Base-by-base conservation (phyloP, 2,888 invertebrate genomes). In the Sphaerophoria rueppellii region DNA sequence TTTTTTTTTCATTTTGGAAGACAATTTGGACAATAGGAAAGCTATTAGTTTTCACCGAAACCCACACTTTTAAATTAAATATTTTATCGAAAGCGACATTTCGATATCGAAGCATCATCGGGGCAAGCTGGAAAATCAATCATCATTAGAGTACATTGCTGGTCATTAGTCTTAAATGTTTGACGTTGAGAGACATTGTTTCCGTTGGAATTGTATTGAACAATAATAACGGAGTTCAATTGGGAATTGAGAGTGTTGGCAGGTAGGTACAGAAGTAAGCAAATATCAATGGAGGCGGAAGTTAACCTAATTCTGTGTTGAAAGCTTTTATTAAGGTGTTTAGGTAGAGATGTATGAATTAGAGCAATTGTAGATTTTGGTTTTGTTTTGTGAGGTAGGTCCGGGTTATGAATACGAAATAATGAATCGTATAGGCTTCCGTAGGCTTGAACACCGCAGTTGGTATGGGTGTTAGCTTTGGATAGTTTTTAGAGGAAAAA, bases 151-250 rank as follows among this genome's bases (percentile, higher is more conserved):
- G 37, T 9, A 37, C 24, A 40, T 40, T 35, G 24, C 54, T 50
- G 40, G 67, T 50, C 54, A 67, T 67, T 67, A 54, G 54, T 52
- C 52, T 67, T 67, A 32, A 54, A 54, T 67, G 67, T 54, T 67
- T 67, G 67, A 67, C 54, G 9, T 16, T 16, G 48, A 63, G 48
- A 34, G 40, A 24, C 35, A 50, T 16, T 52, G 40, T 52, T 24
- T 40, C 37, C 52, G 52, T 54, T 67, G 24, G 24, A 24, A 24
- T 24, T 24, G 24, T 2, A 24, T 24, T 24, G 24, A 24, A 24
- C 1, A 24, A 24, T 24, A 24, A 24, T 24, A 24, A 2, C 24
- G 2, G 24, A 24, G 24, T 24, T 24, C 24, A 24, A 2, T 24
- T 24, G 24, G 1, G 24, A 24, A 24, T 24, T 2, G 2, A 24